A percentile compares a stretch with the other conserved stretches of the same genome.
Evolutionary conservation across 1,140 invertebrate genomes (phyloP).

Genomic region (Ladona fulva): DNA sequence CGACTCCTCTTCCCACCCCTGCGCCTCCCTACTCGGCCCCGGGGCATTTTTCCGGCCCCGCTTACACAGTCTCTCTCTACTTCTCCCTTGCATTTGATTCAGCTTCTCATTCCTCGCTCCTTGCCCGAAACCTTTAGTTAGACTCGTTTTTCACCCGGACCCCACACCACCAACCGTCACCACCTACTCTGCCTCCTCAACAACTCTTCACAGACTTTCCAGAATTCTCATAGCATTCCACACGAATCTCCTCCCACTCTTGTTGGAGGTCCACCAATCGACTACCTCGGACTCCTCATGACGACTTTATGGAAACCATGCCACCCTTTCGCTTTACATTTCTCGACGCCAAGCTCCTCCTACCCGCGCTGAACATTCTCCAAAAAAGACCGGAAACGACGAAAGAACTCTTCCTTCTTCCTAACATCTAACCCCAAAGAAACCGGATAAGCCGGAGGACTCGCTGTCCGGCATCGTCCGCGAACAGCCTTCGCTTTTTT

Average conservation of each 20-base stretch:
- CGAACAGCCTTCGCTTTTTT: background rate
- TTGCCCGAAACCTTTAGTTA: background rate
- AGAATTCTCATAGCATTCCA: background rate
- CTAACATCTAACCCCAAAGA: background rate
- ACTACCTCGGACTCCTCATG: background rate
- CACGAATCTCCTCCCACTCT: background rate
- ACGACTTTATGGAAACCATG: background rate
- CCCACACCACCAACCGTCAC: background rate
- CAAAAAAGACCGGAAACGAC: background rate
- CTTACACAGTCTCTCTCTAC: background rate
- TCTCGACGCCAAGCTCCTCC: background rate
- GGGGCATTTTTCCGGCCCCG: background rate
- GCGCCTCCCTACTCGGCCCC: background rate
- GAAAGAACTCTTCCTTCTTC: background rate
- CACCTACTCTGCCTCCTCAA: conserved; percentile 1
- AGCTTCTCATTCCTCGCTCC: background rate
- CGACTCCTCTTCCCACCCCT: background rate
- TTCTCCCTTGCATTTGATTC: background rate
- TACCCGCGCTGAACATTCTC: background rate
- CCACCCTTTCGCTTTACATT: background rate
- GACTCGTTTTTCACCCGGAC: background rate
- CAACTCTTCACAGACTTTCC: background rate
- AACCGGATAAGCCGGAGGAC: background rate
- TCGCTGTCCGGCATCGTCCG: background rate
- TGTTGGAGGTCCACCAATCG: background rate